Evolutionary conservation across 2,113 vertebrate species (phyloP), one percentile per base, ranked within the genome.

Genomic region (Zeus faber): DNA sequence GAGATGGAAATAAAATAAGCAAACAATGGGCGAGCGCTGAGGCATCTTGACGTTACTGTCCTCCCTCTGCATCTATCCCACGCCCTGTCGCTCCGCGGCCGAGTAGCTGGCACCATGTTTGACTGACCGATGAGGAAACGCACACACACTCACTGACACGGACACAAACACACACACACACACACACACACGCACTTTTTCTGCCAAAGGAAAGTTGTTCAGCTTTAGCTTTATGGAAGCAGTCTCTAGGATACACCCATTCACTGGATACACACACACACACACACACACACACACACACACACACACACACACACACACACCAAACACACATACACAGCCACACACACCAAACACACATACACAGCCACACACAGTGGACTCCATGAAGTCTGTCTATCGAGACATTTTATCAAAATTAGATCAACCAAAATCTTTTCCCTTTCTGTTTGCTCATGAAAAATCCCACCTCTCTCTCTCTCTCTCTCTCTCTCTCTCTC

Each of bases 331-430:
- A 31, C 48, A 31, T 26, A 50, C 16, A 20, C 29, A 5, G 4
- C 5, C 5, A 45, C 46, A 21, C 35, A 44, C 20, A 49, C 44
- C 44, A 24, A 1, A 3, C 20, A 8, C 44, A 46, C 2, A 23
- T 5, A 46, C 22, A 11, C 22, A 4, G 5, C 2, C 4, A 29
- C 48, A 23, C 39, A 5, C 48, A 21, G 1, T 5, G 45, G 26
- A 54, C 47, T 41, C 25, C 33, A 5, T 27, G 2, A 13, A 17
- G 49, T 52, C 64, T 63, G 55, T 51, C 49, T 64, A 37, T 24
- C 31, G 26, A 57, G 66, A 51, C 45, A 41, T 62, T 77, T 77
- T 72, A 77, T 80, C 74, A 81, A 77, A 81, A 77, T 79, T 56
- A 70, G 37, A 73, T 73, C 65, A 68, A 57, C 29, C 5, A 61